A percentile compares a stretch with the other conserved stretches of the same genome.
These are phyloP conservation scores for Hyperoplus lanceolatus DNA, from an alignment of 2,797 vertebrate species.

Conservation along the genomic window DNA sequence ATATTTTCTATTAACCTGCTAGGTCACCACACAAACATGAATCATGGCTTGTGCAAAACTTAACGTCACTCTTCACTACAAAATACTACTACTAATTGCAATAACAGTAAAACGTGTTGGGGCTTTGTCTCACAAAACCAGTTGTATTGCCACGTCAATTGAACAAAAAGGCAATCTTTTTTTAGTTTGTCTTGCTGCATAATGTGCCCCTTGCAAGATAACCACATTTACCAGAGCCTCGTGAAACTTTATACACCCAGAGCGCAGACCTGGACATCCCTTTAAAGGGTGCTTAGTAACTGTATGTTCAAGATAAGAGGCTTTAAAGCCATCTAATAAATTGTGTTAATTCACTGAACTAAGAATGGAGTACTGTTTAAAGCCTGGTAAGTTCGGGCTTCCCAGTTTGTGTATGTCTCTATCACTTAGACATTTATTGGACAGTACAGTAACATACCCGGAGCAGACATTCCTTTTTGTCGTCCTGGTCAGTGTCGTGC, in stretches of 20 bases:
- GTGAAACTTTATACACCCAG: conserved; percentile 40
- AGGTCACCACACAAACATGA: conserved; percentile 1
- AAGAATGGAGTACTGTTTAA: conserved; percentile 26
- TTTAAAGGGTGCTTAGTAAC: conserved; percentile 35
- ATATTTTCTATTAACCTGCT: neutral
- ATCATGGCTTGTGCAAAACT: neutral
- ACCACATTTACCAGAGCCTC: conserved; percentile 23
- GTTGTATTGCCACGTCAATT: neutral
- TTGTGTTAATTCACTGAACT: conserved; percentile 18
- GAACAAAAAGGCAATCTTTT: conserved; percentile 9
- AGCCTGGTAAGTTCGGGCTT: conserved; percentile 11
- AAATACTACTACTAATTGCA: neutral
- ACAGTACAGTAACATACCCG: conserved; percentile 26
- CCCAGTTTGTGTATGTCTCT: conserved; percentile 41
- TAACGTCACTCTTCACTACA: neutral
- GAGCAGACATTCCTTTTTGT: conserved; percentile 44
- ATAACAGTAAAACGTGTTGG: neutral
- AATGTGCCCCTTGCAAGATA: neutral
- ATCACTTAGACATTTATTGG: conserved; percentile 53
- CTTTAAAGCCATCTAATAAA: conserved; percentile 19
- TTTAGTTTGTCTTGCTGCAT: conserved; percentile 18
- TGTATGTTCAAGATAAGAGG: conserved; percentile 22
- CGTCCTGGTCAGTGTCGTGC: no score
- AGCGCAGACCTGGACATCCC: conserved; percentile 4
- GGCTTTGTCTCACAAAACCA: neutral